Conservation (phyloP, 2,797 vertebrate species). For the Sebastes umbrosus region DNA sequence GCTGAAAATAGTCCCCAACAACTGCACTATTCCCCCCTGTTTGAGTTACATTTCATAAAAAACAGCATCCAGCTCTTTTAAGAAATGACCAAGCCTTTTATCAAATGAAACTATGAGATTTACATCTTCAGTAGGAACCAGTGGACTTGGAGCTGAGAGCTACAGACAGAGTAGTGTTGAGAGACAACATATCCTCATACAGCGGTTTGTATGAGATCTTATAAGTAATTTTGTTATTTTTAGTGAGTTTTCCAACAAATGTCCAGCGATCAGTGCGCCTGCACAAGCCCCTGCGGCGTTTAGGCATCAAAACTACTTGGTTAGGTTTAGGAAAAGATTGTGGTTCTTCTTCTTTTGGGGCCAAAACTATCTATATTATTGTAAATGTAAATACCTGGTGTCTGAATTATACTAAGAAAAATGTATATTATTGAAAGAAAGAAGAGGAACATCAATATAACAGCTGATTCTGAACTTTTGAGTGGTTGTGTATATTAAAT, state of each 20-base stretch:
- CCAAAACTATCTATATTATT: neutral
- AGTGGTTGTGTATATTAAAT: neutral
- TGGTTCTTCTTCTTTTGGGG: neutral
- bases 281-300: too few relatives aligned
- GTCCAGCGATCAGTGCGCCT: too few relatives aligned
- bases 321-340: too few relatives aligned
- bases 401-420: neutral
- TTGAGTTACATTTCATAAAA: neutral
- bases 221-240: too few relatives aligned
- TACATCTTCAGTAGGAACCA: neutral
- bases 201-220: too few relatives aligned
- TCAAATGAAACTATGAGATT: neutral
- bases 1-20: neutral
- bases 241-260: too few relatives aligned
- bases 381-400: neutral
- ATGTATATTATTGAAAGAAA: neutral
- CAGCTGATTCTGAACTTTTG: neutral
- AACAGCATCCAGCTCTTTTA: neutral
- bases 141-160: neutral
- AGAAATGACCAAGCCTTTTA: neutral
- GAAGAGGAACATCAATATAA: neutral
- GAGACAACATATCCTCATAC: too few relatives aligned
- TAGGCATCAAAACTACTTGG: too few relatives aligned
- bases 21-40: neutral
- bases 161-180: neutral